Base-by-base conservation (phyloP, 1,140 invertebrate species). In the Trichonephila inaurata region DNA sequence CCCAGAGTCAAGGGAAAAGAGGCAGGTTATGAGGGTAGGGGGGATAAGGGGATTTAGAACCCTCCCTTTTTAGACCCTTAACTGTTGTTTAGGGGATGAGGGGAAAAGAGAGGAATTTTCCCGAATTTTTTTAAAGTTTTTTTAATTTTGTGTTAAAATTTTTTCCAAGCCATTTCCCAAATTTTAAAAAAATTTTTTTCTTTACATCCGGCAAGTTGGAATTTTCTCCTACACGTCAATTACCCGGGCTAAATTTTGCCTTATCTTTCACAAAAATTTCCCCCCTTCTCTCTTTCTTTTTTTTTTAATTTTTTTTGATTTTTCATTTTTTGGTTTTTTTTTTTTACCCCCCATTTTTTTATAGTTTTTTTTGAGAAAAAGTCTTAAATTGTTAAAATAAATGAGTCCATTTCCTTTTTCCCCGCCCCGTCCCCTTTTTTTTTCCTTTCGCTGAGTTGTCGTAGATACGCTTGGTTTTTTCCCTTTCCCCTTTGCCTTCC, bases 361-460 rank as follows among this genome's bases (percentile, higher is more conserved):
- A 90, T 90, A 90, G 69, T 90, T 90, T 72, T 58, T 40, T 62
- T n/a, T 51, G 89, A 82, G 89, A 61, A 83, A n/a, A 91, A 91
- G 89, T 91, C 89, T 91, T 91, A 91, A 91, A 91, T 91, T 91
- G 89, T 91, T 91, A 91, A 91, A 91, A 91, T 91, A 91, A 91
- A 91, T 91, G 89, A 91, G 89, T 28, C 51, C 60, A 28, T 86
- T 61, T 64, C 16, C 64, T 64, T 58, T 16, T 24, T 86, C 64
- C 64, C 16, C 0, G 3, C 12, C 18, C 33, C 21, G 44, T 83
- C 82, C 61, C 82, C 61, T 86, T 58, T 86, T 86, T 19, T 64
- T 61, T n/a, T 51, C n/a, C 82, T 83, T 60, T 24, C 51, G 82
- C 82, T 51, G 82, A 83, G 58, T 83, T 60, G 82, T 60, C 82